These are phyloP conservation scores for Tonatia bakeri DNA, from an alignment of 2,113 vertebrate genomes.

Conservation along the genomic window DNA sequence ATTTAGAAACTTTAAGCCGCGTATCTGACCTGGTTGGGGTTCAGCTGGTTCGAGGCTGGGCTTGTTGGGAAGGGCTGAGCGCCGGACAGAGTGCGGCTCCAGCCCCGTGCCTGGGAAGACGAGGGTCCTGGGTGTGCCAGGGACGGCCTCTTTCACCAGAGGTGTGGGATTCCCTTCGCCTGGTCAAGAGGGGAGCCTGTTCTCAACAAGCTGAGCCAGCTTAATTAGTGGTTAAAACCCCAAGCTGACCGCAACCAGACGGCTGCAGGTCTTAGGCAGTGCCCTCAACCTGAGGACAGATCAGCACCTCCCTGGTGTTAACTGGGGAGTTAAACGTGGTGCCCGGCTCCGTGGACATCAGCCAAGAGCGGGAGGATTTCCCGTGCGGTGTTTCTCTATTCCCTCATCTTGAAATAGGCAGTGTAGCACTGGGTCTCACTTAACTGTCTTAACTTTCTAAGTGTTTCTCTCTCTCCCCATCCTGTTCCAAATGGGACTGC, in stretches of 20 bases:
- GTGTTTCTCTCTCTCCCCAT: not conserved
- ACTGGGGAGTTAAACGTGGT: not conserved
- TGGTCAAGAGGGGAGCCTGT: not conserved
- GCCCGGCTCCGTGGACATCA: accelerated
- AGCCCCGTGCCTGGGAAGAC: accelerated
- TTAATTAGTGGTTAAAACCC: not conserved
- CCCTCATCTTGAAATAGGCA: not conserved
- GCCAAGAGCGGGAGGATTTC: not conserved
- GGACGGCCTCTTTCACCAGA: not conserved
- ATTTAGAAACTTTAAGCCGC: not conserved
- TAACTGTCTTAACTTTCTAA: not conserved
- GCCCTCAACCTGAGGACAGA: not conserved
- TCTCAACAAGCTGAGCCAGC: not conserved
- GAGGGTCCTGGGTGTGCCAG: accelerated
- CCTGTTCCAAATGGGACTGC: not conserved
- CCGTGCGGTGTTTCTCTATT: not conserved
- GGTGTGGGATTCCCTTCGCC: accelerated
- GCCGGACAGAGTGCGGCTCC: accelerated
- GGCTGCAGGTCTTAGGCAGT: not conserved
- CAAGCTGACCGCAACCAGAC: not conserved
- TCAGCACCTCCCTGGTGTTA: not conserved
- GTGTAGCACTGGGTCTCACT: not conserved
- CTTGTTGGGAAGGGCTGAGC: not conserved
- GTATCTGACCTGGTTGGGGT: not conserved
- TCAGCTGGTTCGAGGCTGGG: not conserved